Base-by-base conservation (phyloP, 2,113 vertebrate genomes). In the Nothobranchius kuhntae region DNA sequence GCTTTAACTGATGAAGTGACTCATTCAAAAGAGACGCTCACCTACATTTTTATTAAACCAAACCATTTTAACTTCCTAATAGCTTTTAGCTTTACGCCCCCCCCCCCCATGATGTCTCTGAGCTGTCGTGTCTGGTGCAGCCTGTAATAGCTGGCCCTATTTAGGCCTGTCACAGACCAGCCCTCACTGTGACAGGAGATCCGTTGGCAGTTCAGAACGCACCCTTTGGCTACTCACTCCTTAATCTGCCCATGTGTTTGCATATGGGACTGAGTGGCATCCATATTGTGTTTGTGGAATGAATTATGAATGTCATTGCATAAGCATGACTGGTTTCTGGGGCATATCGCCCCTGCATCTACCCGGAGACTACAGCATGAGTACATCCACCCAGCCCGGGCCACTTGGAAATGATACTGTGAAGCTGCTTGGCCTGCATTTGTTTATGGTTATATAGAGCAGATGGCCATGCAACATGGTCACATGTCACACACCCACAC, bases 401-500 rank as follows among this genome's bases (percentile, higher is more conserved):
- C 81, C 77, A 73, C 77, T 82, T 89, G 87, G 81, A 90, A 81
- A 56, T 75, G 74, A 83, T 87, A 84, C 74, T 54, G 77, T 59
- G 69, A 75, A 47, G 70, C 82, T 79, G 78, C 78, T 81, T 67
- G 61, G 83, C 74, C 87, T 81, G 80, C 66, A 44, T 89, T 89
- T 92, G 88, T 85, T 87, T 89, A 87, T 81, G 82, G 77, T 87
- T 90, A 84, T 86, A 83, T 72, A 82, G 80, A 93, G 89, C 92
- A 93, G 92, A 93, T 93, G 92, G 90, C 73, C 72, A 24, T 80
- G 73, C 88, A 86, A 85, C 83, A 86, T 85, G 89, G 85, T 88
- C 89, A 56, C 80, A 86, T 89, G 86, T 90, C 86, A 73, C 80
- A 75, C 79, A 66, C 59, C 71, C 71, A 69, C 61, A 52, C 40